These are phyloP conservation scores for Clepsis dumicolana DNA, from an alignment of 2,888 invertebrate species.

Conservation along the genomic window DNA sequence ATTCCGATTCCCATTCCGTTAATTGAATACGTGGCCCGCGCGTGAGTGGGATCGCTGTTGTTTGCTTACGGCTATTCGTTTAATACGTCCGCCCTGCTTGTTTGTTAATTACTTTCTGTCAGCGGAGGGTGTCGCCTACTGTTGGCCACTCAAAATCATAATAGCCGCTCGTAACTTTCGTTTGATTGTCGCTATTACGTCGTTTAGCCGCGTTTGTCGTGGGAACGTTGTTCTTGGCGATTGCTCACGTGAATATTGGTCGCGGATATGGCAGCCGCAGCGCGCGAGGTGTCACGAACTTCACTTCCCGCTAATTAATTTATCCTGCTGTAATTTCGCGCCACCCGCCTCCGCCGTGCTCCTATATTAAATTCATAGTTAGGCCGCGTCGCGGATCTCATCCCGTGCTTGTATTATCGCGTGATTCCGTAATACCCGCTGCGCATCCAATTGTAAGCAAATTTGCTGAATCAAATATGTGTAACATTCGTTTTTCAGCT, in stretches of 20 bases:
- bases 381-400: conserved; percentile 25
- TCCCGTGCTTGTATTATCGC: conserved; percentile 14
- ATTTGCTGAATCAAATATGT: conserved; percentile 17
- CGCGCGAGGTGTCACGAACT: conserved; percentile 49
- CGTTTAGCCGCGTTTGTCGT: conserved; percentile 13
- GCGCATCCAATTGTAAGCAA: conserved; percentile 21
- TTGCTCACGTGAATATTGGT: conserved; percentile 2
- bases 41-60: conserved; percentile 59
- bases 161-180: conserved; percentile 34
- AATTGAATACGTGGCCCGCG: conserved; percentile 73
- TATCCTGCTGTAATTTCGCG: conserved; percentile 55
- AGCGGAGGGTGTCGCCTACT: conserved; percentile 20
- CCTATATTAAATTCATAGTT: conserved; percentile 64
- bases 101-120: conserved; percentile 55
- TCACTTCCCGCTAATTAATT: conserved; percentile 60
- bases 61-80: conserved; percentile 63
- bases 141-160: conserved; percentile 26
- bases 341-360: conserved; percentile 46
- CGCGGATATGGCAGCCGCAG: conserved; percentile 38
- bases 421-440: conserved; percentile 6
- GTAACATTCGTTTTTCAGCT: conserved; percentile 37
- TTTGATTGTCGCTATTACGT: conserved; percentile 31
- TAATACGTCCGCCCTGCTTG: conserved; percentile 51
- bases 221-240: conserved; percentile 5
- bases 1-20: conserved; percentile 75